A percentile compares a stretch with the other conserved stretches of the same genome.
Conservation (phyloP, 2,113 vertebrate species). For the Archilochus colubris region DNA sequence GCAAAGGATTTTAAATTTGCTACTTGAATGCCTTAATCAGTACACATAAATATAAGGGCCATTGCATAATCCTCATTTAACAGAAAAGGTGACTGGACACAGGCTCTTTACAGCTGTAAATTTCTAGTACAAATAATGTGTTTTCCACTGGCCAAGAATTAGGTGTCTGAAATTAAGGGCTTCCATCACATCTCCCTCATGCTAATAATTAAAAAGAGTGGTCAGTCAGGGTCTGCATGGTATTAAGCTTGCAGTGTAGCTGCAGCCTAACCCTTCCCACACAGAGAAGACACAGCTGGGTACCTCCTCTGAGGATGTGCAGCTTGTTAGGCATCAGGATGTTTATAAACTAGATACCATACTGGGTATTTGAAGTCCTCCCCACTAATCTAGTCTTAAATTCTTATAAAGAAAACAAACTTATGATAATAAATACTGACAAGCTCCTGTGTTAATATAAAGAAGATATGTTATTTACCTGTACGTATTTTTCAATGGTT, state of each 20-base stretch:
- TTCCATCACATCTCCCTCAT: not conserved
- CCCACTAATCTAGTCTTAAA: not conserved
- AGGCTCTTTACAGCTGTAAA: not conserved
- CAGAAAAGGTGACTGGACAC: not conserved
- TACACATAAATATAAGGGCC: not conserved
- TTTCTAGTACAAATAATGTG: not conserved
- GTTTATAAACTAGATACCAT: not conserved
- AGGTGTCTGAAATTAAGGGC: not conserved
- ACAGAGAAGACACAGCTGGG: not conserved
- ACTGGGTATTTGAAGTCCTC: not conserved
- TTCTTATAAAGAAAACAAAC: not conserved
- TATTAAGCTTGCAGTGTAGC: not conserved
- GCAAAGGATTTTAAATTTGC: not conserved
- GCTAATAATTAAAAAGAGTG: not conserved
- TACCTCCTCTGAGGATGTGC: not conserved
- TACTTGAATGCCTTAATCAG: not conserved
- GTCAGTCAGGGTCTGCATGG: not conserved
- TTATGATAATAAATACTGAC: not conserved
- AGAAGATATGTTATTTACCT: conserved; percentile 76
- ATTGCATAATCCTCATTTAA: not conserved
- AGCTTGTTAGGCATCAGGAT: not conserved
- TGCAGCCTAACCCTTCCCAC: not conserved
- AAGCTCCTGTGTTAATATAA: not conserved
- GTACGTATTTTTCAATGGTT: conserved; percentile 97
- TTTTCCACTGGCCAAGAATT: not conserved